Evolutionary conservation across 2,797 vertebrate species (phyloP).

Genomic region (Propithecus perrieri): DNA sequence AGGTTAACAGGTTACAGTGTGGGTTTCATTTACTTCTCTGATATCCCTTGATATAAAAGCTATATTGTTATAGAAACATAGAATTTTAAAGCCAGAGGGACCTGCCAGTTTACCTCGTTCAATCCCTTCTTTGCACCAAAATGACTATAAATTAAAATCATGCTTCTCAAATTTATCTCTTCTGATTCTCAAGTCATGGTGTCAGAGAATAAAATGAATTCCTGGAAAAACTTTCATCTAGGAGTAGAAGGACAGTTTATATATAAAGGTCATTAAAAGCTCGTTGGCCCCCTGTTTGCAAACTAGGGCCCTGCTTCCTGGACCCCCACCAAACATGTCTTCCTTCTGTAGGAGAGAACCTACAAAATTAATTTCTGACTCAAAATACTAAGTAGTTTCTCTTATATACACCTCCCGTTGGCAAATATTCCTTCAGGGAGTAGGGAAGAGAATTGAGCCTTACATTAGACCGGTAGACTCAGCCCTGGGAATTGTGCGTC

Average conservation of each 20-base stretch:
- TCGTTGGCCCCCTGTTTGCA: neutral
- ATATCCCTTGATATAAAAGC: slow-evolving; percentile 74
- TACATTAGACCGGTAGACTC: neutral
- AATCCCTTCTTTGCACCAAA: slow-evolving; percentile 23
- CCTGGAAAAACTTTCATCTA: neutral
- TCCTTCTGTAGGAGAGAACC: neutral
- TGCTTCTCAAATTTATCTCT: slow-evolving; percentile 33
- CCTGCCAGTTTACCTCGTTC: slow-evolving; percentile 17
- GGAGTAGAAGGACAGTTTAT: neutral
- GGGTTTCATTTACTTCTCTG: slow-evolving; percentile 77
- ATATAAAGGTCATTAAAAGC: neutral
- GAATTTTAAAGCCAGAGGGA: slow-evolving; percentile 53
- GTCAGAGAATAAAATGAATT: slow-evolving; percentile 19
- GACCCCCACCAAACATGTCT: neutral
- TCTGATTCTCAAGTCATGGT: neutral
- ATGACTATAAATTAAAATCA: slow-evolving; percentile 28
- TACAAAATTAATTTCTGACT: neutral
- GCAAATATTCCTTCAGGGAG: neutral
- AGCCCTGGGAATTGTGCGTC: neutral
- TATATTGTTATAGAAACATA: slow-evolving; percentile 75
- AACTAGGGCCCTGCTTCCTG: neutral
- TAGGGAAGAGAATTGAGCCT: neutral
- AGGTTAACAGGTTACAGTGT: slow-evolving; percentile 72
- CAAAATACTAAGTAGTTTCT: neutral
- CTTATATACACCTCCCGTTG: neutral